phyloP scores from a whole-genome alignment of 2,113 vertebrate genomes.

The Alligator sinensis region DNA sequence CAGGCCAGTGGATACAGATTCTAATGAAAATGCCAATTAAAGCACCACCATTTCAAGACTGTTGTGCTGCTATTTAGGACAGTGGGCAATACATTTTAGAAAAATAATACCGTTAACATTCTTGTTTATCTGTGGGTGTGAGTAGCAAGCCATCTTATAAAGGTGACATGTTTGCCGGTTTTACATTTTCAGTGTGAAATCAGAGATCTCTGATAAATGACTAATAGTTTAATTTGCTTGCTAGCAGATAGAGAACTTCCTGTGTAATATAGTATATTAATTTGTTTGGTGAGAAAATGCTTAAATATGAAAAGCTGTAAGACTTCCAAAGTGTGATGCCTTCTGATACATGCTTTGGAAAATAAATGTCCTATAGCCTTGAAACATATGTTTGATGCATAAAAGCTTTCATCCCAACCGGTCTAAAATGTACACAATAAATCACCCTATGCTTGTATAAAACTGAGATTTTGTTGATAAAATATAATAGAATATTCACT shows the following conservation, averaged over 20 bases:
- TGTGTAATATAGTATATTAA: not conserved
- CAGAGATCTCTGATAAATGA: not conserved
- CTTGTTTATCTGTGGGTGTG: not conserved
- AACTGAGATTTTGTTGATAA: constrained; percentile 64
- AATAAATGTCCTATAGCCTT: constrained; percentile 31
- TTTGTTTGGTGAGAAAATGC: constrained; percentile 30
- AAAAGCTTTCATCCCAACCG: constrained; percentile 48
- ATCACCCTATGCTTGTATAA: constrained; percentile 61
- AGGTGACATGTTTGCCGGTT: not conserved
- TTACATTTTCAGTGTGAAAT: constrained; percentile 29
- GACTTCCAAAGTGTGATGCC: not conserved
- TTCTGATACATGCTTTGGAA: not conserved
- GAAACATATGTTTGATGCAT: constrained; percentile 43
- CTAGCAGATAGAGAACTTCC: not conserved
- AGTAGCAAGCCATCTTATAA: not conserved
- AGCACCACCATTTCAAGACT: not conserved
- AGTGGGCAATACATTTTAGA: not conserved
- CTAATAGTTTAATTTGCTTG: constrained; percentile 37
- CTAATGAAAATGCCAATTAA: not conserved
- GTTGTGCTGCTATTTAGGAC: not conserved
- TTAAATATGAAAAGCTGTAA: constrained; percentile 8
- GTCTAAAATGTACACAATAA: constrained; percentile 44
- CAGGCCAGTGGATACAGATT: not conserved
- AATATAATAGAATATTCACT: constrained; percentile 60
- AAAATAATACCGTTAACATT: not conserved